These are phyloP conservation scores for Microcebus tavaratra DNA, from an alignment of 2,113 vertebrate species.

Conservation along the genomic window DNA sequence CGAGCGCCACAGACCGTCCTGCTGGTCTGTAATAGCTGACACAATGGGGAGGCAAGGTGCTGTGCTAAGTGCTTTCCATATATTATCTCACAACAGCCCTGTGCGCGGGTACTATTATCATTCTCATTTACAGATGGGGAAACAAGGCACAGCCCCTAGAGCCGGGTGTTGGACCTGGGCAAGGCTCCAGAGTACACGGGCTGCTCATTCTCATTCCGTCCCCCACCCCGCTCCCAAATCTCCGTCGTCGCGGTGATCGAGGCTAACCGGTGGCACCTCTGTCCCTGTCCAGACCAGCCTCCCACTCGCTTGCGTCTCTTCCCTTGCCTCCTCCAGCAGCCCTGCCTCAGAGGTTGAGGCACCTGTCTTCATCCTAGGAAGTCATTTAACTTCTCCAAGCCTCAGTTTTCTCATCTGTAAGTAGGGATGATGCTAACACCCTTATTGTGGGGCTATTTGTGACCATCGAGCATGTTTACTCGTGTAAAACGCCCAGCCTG, in stretches of 20 bases:
- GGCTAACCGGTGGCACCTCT: background rate
- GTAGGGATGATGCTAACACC: background rate
- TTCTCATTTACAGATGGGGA: background rate
- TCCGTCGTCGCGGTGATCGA: background rate
- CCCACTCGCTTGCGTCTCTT: background rate
- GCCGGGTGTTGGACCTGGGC: background rate
- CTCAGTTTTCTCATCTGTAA: background rate
- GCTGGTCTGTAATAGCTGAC: slow-evolving; percentile 18
- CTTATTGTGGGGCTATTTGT: background rate
- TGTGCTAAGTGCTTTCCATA: background rate
- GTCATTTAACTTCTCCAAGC: background rate
- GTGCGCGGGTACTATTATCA: background rate
- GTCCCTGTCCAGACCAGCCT: background rate
- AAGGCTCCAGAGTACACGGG: background rate
- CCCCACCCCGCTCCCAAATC: background rate
- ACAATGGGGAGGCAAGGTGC: slow-evolving; percentile 55
- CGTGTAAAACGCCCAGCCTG: background rate
- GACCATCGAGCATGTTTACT: background rate
- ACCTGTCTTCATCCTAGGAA: background rate
- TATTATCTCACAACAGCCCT: background rate
- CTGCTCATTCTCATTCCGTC: background rate
- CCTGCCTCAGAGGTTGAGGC: background rate
- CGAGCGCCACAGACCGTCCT: background rate
- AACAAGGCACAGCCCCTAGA: background rate
- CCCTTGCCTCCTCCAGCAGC: background rate